Conservation (phyloP, 2,888 invertebrate genomes). For the Osmoderma eremita region DNA sequence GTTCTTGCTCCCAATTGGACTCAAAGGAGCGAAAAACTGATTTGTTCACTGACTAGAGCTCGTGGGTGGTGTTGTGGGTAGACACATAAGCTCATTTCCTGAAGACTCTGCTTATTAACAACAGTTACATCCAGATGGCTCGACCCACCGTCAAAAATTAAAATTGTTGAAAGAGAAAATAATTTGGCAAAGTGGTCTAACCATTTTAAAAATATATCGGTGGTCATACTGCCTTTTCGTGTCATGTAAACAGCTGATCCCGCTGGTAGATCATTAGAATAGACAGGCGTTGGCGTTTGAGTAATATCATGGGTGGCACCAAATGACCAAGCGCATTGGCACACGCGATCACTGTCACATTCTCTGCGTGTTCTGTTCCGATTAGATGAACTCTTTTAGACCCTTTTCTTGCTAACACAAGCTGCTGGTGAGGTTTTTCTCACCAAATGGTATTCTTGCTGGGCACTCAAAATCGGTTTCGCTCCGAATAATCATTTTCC, state of each 20-base stretch:
- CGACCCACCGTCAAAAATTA: conserved; percentile 48
- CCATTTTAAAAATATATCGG: conserved; percentile 45
- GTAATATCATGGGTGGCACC: conserved; percentile 37
- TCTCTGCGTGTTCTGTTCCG: conserved; percentile 55
- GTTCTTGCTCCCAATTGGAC: conserved; percentile 55
- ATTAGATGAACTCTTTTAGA: conserved; percentile 53
- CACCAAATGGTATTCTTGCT: no score
- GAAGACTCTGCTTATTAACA: conserved; percentile 45
- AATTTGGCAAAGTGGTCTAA: conserved; percentile 42
- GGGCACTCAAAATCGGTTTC: no score
- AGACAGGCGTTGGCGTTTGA: conserved; percentile 44
- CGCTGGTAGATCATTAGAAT: conserved; percentile 47
- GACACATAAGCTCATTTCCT: conserved; percentile 52
- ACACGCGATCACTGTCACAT: conserved; percentile 54
- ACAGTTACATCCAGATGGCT: conserved; percentile 48
- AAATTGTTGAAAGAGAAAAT: conserved; percentile 13
- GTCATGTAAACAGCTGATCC: conserved; percentile 48
- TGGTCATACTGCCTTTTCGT: conserved; percentile 49
- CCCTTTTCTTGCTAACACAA: conserved; percentile 51
- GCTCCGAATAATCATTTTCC: no score
- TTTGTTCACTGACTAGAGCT: conserved; percentile 54
- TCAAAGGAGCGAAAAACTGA: conserved; percentile 52
- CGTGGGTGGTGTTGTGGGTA: conserved; percentile 56
- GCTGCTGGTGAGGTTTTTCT: conserved; percentile 52
- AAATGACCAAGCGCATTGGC: conserved; percentile 52